These are phyloP conservation scores for Cliona cf. orientalis DNA, from an alignment of 37 sponge, comb jelly and placozoan species.

Conservation along the genomic window DNA sequence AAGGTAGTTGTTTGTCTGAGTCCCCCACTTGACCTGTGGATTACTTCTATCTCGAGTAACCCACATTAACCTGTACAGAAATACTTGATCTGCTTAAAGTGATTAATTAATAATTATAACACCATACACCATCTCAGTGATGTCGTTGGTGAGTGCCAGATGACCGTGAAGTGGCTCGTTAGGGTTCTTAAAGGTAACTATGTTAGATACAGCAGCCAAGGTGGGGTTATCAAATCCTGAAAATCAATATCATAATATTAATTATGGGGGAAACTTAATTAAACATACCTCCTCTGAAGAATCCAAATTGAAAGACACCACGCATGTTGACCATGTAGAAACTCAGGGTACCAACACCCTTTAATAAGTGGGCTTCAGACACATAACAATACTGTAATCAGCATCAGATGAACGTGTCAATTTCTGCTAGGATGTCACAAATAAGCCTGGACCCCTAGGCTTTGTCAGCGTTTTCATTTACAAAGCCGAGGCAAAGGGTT, in stretches of 20 bases:
- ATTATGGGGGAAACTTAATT: not conserved
- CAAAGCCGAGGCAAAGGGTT: no score
- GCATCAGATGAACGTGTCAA: not conserved
- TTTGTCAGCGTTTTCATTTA: no score
- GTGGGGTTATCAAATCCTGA: not conserved
- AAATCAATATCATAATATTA: not conserved
- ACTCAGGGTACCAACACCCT: not conserved
- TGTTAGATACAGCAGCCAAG: constrained; percentile 50
- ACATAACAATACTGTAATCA: constrained; percentile 30
- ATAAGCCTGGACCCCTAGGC: not conserved
- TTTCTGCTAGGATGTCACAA: not conserved
- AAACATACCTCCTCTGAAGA: constrained; percentile 32
- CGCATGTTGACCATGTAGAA: constrained; percentile 42
- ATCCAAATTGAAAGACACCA: constrained; percentile 7
- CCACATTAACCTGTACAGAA: constrained; percentile 60
- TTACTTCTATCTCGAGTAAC: constrained; percentile 46
- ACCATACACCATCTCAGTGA: not conserved
- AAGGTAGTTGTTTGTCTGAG: constrained; percentile 5
- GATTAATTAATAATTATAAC: constrained; percentile 1
- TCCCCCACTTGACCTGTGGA: constrained; percentile 59
- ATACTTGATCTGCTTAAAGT: not conserved
- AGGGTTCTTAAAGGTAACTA: constrained; percentile 55
- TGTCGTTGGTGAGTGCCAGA: constrained; percentile 52
- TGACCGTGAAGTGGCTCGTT: constrained; percentile 74
- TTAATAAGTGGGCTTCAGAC: not conserved